Evolutionary conservation across 2,888 invertebrate species (phyloP).

Genomic region (Andrena fulva): DNA sequence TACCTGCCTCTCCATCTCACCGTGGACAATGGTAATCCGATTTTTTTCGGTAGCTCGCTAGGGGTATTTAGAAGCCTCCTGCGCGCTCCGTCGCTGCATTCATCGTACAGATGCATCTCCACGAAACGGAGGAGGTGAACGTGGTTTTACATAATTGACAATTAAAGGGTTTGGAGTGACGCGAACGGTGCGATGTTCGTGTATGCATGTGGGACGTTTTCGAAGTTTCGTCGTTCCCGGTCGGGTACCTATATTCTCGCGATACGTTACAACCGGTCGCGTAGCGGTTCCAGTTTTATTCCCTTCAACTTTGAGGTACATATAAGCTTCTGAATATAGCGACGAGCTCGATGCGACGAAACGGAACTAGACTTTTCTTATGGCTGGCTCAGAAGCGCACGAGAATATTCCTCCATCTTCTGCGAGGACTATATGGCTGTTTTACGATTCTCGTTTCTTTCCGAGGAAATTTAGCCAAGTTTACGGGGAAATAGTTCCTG

Average conservation of each 20-base stretch:
- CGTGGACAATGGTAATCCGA: slow-evolving; percentile 3
- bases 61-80: too few relatives aligned
- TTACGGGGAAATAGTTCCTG: neutral
- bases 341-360: slow-evolving; percentile 10
- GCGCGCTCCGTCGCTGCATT: too few relatives aligned
- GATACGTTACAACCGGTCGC: slow-evolving; percentile 31
- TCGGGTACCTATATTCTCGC: neutral
- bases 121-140: too few relatives aligned
- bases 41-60: too few relatives aligned
- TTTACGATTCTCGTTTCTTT: slow-evolving; percentile 22
- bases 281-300: slow-evolving; percentile 28
- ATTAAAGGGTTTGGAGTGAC: too few relatives aligned
- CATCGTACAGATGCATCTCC: too few relatives aligned
- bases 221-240: slow-evolving; percentile 30
- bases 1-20: slow-evolving; percentile 27
- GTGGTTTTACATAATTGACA: too few relatives aligned
- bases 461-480: slow-evolving; percentile 8
- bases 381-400: slow-evolving; percentile 6
- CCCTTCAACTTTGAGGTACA: slow-evolving; percentile 13
- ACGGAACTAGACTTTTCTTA: slow-evolving; percentile 14
- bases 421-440: neutral
- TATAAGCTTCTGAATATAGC: slow-evolving; percentile 6
- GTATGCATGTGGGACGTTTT: slow-evolving; percentile 9
- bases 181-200: neutral
- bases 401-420: slow-evolving; percentile 22